phyloP scores from a whole-genome alignment of 2,888 invertebrate genomes.

The Cosmorhoe ocellata region DNA sequence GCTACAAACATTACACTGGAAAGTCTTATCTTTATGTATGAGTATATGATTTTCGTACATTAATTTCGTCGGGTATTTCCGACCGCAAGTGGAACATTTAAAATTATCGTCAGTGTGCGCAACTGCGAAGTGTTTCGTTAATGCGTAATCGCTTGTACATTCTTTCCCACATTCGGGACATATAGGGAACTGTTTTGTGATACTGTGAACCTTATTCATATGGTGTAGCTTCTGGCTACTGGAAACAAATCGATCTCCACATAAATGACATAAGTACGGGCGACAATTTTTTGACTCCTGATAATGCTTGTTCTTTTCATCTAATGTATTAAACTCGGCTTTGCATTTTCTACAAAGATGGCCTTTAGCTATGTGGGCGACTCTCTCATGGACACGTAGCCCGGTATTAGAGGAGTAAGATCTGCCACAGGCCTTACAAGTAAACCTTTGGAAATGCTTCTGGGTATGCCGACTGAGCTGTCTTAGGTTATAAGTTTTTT shows the following conservation, averaged over 20 bases:
- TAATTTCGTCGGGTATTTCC: constrained; percentile 62
- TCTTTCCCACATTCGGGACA: constrained; percentile 43
- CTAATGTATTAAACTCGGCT: constrained; percentile 33
- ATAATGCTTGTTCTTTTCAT: constrained; percentile 37
- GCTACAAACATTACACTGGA: constrained; percentile 74
- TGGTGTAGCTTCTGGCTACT: constrained; percentile 35
- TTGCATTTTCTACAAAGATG: constrained; percentile 42
- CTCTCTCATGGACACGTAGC: constrained; percentile 36
- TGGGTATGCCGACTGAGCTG: constrained; percentile 46
- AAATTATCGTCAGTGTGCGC: constrained; percentile 58
- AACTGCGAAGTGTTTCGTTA: constrained; percentile 36
- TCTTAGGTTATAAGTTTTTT: constrained; percentile 38
- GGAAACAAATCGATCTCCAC: constrained; percentile 41
- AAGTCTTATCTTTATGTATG: constrained; percentile 76
- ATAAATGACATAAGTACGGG: constrained; percentile 13
- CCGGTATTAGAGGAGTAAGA: constrained; percentile 39
- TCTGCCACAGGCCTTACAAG: constrained; percentile 48
- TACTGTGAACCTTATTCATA: constrained; percentile 35
- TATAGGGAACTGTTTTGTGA: constrained; percentile 25
- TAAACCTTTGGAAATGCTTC: constrained; percentile 42
- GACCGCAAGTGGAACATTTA: constrained; percentile 60
- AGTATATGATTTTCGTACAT: constrained; percentile 69
- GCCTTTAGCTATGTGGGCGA: constrained; percentile 18
- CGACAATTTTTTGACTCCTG: constrained; percentile 9
- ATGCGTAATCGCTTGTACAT: constrained; percentile 26